Percentiles rank a stretch among this genome's conserved stretches.
These are phyloP conservation scores for Pan troglodytes DNA, from an alignment of 2,113 vertebrate genomes.

Conservation along the genomic window NHGRI_mPanTro3-v2.1_pri NC_072403.2:48802001-48802500, in stretches of 20 bases:
- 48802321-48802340: neutral
- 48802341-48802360: neutral
- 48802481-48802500: neutral
- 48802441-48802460: neutral
- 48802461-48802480: neutral
- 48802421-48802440: neutral
- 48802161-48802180: neutral
- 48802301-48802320: neutral
- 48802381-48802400: too few species aligned
- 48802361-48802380: neutral
- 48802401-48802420: neutral
- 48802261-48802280: neutral
- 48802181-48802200: neutral
- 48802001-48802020: neutral
- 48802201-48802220: too few species aligned
- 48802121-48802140: neutral
- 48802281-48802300: neutral
- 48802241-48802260: accelerated
- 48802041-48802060: neutral
- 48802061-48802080: neutral
- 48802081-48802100: neutral
- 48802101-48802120: neutral
- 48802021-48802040: neutral
- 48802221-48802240: neutral
- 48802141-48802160: neutral